Base-by-base conservation (phyloP, 1,140 invertebrate genomes). In the Andrena cerasifolii region DNA sequence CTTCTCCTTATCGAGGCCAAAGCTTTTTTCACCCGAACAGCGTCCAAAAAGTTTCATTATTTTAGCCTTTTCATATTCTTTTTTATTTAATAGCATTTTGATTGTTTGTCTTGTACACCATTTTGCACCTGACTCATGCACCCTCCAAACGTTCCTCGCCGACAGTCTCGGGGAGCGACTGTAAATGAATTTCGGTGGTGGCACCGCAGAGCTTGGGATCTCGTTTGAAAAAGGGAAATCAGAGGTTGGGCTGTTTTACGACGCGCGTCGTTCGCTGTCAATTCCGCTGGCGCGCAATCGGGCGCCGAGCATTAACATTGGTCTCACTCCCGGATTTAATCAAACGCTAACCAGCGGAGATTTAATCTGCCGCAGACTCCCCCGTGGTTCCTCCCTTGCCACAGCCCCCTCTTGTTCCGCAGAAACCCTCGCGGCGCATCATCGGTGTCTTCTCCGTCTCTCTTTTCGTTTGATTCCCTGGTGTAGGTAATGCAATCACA, bases 281-380 rank as follows among this genome's bases (percentile, higher is more conserved):
- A 91, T 90, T 90, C 87, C 82, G 77, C 63, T 80, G 73, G 72
- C 80, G 82, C 80, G 87, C 86, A 90, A 89, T 91, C 87, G 85
- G 62, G 84, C 82, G 78, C 72, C 80, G 80, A 82, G 87, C 85
- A 91, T 90, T 91, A 92, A 91, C 91, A 92, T 92, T 84, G 89
- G 80, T 90, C 89, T 91, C 90, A 92, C 91, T 92, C 86, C 89
- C 88, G 75, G 84, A 87, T 92, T 93, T 93, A 93, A 93, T 93
- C 91, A 93, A 93, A 93, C 89, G 90, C 89, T 92, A 93, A 93
- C 91, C 91, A 89, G 88, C 85, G 86, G 86, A 91, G 91, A 92
- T 93, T 93, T 93, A 92, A 93, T 93, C 92, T 92, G 87, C 86
- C 78, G 74, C 86, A 77, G 79, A 81, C 80, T 83, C 78, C 79